Evolutionary conservation across 2,113 vertebrate genomes (phyloP).

Genomic region (Charina bottae): DNA sequence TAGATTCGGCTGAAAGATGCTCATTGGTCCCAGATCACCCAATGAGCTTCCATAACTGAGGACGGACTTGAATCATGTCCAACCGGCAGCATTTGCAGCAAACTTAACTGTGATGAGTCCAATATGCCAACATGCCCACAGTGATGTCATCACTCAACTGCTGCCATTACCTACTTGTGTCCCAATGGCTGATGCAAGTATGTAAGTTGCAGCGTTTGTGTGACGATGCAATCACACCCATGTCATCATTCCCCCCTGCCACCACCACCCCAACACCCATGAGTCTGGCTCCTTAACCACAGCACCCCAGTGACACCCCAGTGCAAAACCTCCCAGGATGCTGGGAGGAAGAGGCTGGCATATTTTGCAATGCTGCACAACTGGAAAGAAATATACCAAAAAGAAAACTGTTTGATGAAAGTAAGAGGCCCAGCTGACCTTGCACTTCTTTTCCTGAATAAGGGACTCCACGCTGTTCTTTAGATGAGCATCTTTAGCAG

Average conservation of each 20-base stretch:
- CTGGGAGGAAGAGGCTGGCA: not conserved
- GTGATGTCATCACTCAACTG: too few species aligned
- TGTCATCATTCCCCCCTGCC: not conserved
- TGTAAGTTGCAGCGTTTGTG: not conserved
- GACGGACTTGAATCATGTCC: not conserved
- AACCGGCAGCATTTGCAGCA: not conserved
- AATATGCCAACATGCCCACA: not conserved
- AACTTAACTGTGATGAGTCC: too few species aligned
- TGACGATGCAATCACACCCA: not conserved
- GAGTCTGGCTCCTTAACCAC: not conserved
- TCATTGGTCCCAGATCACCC: not conserved
- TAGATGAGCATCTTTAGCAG: constrained; percentile 83
- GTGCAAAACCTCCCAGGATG: not conserved
- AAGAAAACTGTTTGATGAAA: not conserved
- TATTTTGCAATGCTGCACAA: not conserved
- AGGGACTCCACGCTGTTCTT: constrained; percentile 79
- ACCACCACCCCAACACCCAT: not conserved
- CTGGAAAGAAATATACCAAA: not conserved
- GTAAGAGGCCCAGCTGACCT: constrained; percentile 67
- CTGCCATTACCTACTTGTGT: too few species aligned
- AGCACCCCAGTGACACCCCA: not conserved
- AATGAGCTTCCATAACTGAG: not conserved
- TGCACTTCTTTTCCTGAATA: constrained; percentile 78
- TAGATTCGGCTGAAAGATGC: not conserved
- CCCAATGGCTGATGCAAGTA: not conserved